Percentiles rank a stretch among this genome's conserved stretches.
phyloP scores from a whole-genome alignment of 2,888 invertebrate species.

The Nezara viridula region DNA sequence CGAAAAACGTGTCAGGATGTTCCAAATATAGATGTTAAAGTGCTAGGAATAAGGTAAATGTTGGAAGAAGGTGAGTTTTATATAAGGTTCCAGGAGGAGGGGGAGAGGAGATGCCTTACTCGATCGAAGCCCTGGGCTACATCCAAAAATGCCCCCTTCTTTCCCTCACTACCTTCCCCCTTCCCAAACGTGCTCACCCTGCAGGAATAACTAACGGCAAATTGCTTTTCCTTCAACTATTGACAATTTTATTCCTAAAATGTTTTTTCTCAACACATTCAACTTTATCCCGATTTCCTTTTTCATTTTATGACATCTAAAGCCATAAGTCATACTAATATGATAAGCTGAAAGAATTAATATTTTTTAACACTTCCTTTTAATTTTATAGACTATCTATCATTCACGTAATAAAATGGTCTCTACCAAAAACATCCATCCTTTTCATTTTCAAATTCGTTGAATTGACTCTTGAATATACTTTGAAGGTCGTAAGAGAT shows the following conservation, averaged over 20 bases:
- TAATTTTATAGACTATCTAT: no score
- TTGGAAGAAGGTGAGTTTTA: not conserved
- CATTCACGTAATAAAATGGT: not conserved
- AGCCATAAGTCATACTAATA: no score
- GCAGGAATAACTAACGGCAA: not conserved
- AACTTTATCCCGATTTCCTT: not conserved
- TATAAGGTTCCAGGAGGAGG: not conserved
- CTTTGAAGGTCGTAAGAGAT: not conserved
- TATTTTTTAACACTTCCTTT: not conserved
- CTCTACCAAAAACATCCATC: not conserved
- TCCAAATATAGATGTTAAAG: not conserved
- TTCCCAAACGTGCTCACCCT: not conserved
- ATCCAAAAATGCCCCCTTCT: not conserved
- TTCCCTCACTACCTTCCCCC: not conserved
- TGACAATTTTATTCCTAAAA: not conserved
- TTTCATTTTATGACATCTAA: no score
- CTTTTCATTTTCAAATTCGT: not conserved
- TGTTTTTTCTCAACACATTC: not conserved
- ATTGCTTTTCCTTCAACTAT: not conserved
- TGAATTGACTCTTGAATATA: not conserved
- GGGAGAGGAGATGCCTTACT: not conserved
- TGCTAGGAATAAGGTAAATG: not conserved
- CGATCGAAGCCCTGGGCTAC: not conserved
- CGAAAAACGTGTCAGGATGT: not conserved
- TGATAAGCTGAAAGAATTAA: no score